These are phyloP conservation scores for Mus minutoides DNA, from an alignment of 2,797 vertebrate species.

Conservation along the genomic window DNA sequence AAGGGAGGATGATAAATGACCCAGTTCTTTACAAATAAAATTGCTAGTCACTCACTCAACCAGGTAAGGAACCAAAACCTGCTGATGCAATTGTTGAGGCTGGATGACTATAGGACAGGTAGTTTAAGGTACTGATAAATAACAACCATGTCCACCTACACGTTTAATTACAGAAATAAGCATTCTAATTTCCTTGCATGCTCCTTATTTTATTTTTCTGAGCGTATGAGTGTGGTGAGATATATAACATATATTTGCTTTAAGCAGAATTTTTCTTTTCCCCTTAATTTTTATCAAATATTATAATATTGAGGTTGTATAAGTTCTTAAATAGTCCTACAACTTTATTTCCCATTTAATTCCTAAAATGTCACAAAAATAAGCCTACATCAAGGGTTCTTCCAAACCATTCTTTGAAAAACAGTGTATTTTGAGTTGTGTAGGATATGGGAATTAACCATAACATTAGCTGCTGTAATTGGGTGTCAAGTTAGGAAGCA, in stretches of 20 bases:
- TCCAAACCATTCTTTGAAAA: not conserved
- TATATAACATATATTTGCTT: not conserved
- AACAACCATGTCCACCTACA: not conserved
- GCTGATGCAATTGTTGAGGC: not conserved
- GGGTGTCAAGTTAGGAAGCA: not conserved
- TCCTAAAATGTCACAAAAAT: not conserved
- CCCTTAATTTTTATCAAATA: not conserved
- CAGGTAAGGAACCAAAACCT: not conserved
- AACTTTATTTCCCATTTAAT: not conserved
- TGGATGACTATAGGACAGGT: not conserved
- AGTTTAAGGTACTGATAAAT: not conserved
- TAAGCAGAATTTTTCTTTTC: not conserved
- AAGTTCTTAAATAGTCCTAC: not conserved
- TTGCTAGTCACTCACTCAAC: not conserved
- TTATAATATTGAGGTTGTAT: not conserved
- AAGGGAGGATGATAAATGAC: not conserved
- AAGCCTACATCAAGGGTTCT: no score
- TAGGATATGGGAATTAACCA: not conserved
- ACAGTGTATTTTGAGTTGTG: not conserved
- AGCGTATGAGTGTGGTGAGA: not conserved
- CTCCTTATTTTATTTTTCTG: not conserved
- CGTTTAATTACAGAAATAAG: no score
- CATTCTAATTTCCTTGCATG: not conserved
- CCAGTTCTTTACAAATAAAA: not conserved
- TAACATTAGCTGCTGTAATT: not conserved